Conservation (phyloP, 2,888 invertebrate genomes). For the Pristionchus arcanus region DNA sequence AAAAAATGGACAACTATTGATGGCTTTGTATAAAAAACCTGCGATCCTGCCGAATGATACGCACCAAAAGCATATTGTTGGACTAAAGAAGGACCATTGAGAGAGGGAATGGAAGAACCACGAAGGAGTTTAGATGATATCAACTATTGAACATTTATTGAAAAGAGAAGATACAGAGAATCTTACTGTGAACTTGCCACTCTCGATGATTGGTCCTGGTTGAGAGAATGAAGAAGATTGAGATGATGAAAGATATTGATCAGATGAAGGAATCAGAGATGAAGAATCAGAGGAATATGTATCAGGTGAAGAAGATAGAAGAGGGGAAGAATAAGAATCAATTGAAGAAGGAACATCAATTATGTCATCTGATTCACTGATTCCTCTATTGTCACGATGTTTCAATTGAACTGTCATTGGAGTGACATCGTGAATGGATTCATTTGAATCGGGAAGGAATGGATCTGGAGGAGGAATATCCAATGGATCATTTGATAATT, state of each 20-base stretch:
- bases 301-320: slow-evolving; percentile 25
- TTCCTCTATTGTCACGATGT: background rate
- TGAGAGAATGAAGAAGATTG: background rate
- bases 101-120: background rate
- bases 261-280: slow-evolving; percentile 9
- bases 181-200: slow-evolving; percentile 15
- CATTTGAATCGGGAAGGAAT: background rate
- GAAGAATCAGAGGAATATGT: slow-evolving; percentile 12
- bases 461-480: slow-evolving; percentile 12
- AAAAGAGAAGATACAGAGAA: background rate
- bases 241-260: slow-evolving; percentile 10
- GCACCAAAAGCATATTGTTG: slow-evolving; percentile 4
- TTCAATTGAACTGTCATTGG: background rate
- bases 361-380: background rate
- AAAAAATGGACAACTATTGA: background rate
- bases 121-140: slow-evolving; percentile 41
- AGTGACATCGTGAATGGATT: background rate
- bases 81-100: slow-evolving; percentile 19
- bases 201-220: slow-evolving; percentile 37
- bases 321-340: slow-evolving; percentile 14
- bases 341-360: slow-evolving; percentile 19
- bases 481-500: background rate
- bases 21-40: background rate
- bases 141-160: background rate
- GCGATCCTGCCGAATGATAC: background rate